Evolutionary conservation across 1,140 invertebrate genomes (phyloP).

Genomic region (Dolichoris vasculosae): DNA sequence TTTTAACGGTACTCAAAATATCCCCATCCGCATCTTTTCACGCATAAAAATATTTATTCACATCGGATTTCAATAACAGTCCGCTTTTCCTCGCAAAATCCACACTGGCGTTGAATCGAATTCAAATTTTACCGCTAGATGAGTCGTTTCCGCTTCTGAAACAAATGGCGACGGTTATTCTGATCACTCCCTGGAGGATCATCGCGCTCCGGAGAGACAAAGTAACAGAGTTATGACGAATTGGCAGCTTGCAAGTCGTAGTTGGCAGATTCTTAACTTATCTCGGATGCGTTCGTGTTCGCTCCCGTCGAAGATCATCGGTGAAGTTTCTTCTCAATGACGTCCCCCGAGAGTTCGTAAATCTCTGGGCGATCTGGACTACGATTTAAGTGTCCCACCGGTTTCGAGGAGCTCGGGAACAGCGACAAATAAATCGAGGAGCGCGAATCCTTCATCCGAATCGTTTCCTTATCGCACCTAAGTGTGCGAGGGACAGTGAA

Average conservation of each 20-base stretch:
- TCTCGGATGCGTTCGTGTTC: not conserved
- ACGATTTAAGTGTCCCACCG: not conserved
- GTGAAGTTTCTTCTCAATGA: constrained; percentile 13
- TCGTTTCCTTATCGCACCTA: not conserved
- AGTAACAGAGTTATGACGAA: constrained; percentile 35
- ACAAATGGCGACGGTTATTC: constrained; percentile 15
- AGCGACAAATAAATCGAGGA: constrained; percentile 9
- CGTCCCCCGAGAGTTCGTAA: not conserved
- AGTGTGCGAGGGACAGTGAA: constrained; percentile 16
- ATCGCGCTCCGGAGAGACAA: constrained; percentile 16
- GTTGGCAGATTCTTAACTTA: not conserved
- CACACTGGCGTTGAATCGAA: not conserved
- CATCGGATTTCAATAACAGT: not conserved
- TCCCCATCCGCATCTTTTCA: too few relatives aligned
- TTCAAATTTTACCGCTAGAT: constrained; percentile 1
- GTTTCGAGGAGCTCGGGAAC: not conserved
- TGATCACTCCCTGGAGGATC: constrained; percentile 22
- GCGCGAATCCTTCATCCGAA: not conserved
- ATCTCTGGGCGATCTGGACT: constrained; percentile 9
- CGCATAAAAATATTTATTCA: too few relatives aligned
- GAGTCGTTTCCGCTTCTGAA: not conserved
- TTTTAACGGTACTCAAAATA: too few relatives aligned
- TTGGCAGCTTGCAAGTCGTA: constrained; percentile 31
- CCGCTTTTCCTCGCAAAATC: not conserved
- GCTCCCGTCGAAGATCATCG: not conserved